Percentiles rank a stretch among this genome's conserved stretches.
Evolutionary conservation across 1,140 invertebrate species (phyloP).

Genomic region (Agrilus planipennis): DNA sequence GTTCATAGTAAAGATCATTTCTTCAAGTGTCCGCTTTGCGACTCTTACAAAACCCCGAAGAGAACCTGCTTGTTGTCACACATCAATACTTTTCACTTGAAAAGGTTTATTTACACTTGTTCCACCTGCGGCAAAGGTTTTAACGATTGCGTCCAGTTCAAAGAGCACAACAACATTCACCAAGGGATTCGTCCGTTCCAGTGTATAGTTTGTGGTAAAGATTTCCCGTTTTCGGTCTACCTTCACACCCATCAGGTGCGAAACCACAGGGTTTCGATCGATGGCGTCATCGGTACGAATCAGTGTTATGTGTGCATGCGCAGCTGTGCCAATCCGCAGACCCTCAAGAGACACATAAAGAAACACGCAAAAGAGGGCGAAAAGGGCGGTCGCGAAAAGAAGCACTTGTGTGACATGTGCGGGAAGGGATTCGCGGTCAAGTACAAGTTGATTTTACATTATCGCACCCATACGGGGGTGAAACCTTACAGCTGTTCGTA

Average conservation of each 20-base stretch:
- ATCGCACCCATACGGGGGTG: conserved; percentile 43
- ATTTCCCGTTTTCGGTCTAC: conserved; percentile 44
- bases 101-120: conserved; percentile 35
- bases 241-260: conserved; percentile 27
- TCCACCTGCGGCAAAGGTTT: conserved; percentile 40
- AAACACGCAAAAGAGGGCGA: conserved; percentile 35
- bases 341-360: conserved; percentile 38
- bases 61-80: conserved; percentile 20
- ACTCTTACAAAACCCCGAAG: conserved; percentile 15
- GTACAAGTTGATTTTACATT: conserved; percentile 45
- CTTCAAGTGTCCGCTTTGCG: conserved; percentile 18
- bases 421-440: conserved; percentile 44
- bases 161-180: conserved; percentile 50
- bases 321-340: conserved; percentile 34
- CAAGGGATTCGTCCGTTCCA: conserved; percentile 52
- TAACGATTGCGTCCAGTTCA: conserved; percentile 20
- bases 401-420: conserved; percentile 41
- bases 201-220: conserved; percentile 49
- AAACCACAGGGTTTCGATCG: conserved; percentile 35
- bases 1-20: background rate
- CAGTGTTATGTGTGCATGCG: conserved; percentile 33
- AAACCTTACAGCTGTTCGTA: conserved; percentile 39
- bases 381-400: conserved; percentile 28
- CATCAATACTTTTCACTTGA: conserved; percentile 19
- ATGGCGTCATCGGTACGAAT: conserved; percentile 18